Evolutionary conservation across 2,113 vertebrate species (phyloP).

Genomic region (Pelvicachromis taeniatus): DNA sequence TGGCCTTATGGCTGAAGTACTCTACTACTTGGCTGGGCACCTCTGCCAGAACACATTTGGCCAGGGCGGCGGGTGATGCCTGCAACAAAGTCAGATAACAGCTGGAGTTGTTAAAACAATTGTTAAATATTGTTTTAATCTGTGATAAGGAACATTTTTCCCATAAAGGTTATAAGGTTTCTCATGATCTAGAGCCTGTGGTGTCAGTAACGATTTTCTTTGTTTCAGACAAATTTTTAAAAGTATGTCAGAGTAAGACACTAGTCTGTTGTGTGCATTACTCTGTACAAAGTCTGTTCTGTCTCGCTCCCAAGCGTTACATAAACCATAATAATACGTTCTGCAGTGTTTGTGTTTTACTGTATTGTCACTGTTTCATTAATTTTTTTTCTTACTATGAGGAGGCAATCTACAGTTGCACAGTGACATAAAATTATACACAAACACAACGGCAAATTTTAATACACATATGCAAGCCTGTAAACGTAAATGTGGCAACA

Average conservation of each 20-base stretch:
- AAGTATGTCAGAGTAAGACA: background rate
- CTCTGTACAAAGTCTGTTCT: background rate
- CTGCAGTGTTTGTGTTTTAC: background rate
- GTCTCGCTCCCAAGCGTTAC: background rate
- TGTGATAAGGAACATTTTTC: background rate
- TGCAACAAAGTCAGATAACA: constrained; percentile 59
- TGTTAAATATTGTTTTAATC: background rate
- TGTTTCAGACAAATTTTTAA: background rate
- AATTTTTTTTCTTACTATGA: background rate
- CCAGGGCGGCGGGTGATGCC: constrained; percentile 87
- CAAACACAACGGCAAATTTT: background rate
- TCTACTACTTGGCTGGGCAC: constrained; percentile 94
- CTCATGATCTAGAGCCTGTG: background rate
- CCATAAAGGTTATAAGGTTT: background rate
- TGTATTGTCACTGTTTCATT: background rate
- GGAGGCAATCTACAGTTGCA: background rate
- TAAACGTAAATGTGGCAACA: background rate
- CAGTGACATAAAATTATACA: background rate
- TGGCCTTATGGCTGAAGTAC: constrained; percentile 89
- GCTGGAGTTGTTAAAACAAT: background rate
- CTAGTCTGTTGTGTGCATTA: background rate
- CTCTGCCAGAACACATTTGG: constrained; percentile 90
- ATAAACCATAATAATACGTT: background rate
- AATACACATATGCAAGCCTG: background rate
- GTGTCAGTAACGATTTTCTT: background rate